Percentiles rank a stretch among this genome's conserved stretches.
Conservation (phyloP, 2,888 invertebrate genomes). For the Blera fallax region DNA sequence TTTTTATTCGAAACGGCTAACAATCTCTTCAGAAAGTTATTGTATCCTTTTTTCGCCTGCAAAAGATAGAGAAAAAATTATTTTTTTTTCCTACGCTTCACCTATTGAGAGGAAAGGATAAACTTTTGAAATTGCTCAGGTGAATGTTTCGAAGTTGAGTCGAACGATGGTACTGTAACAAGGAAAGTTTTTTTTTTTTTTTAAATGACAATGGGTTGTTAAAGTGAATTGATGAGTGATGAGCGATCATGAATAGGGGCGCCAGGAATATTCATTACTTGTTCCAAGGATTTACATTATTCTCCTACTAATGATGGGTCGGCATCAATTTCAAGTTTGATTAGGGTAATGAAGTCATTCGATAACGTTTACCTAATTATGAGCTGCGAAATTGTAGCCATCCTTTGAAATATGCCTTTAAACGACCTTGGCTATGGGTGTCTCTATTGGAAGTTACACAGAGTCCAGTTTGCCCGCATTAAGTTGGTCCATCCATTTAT, state of each 20-base stretch:
- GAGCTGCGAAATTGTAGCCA: not conserved
- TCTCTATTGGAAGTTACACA: not conserved
- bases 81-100: not conserved
- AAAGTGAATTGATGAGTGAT: not conserved
- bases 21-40: conserved; percentile 53
- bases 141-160: conserved; percentile 13
- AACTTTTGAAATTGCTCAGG: conserved; percentile 25
- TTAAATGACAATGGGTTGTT: not conserved
- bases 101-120: conserved; percentile 1
- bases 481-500: conserved; percentile 17
- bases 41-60: not conserved
- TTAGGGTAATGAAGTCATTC: not conserved
- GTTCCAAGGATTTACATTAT: not conserved
- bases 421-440: not conserved
- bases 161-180: conserved; percentile 11
- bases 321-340: not conserved
- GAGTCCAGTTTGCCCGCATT: conserved; percentile 30
- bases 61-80: not conserved
- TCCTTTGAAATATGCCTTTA: not conserved
- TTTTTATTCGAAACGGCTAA: conserved; percentile 23
- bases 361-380: not conserved
- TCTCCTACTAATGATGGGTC: not conserved
- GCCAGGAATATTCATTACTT: too few species aligned
- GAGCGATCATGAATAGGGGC: too few species aligned
- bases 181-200: not conserved